These are phyloP conservation scores for Metaphire vulgaris DNA, from an alignment of 1,140 invertebrate species.

Conservation along the genomic window DNA sequence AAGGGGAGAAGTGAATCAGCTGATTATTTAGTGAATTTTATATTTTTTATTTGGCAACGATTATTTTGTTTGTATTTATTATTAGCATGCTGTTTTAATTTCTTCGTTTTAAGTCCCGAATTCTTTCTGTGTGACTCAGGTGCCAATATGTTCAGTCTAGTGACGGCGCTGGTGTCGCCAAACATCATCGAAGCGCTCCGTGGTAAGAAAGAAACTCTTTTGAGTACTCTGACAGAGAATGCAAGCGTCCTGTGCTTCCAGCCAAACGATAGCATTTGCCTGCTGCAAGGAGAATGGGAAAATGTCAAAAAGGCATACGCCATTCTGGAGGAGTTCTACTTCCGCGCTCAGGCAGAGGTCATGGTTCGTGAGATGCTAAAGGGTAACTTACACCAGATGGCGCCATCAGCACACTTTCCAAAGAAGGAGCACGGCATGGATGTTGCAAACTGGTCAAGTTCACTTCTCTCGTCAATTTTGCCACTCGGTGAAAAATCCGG, in stretches of 20 bases:
- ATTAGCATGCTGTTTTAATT: too few species aligned
- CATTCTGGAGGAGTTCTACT: slow-evolving; percentile 24
- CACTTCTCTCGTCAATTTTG: not conserved
- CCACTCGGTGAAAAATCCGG: not conserved
- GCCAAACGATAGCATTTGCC: slow-evolving; percentile 1
- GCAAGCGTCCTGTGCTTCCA: slow-evolving; percentile 19
- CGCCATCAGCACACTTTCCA: too few species aligned
- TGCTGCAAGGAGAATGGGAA: slow-evolving; percentile 21
- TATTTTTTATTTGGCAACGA: too few species aligned
- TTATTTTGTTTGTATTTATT: too few species aligned
- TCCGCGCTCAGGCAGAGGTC: slow-evolving; percentile 12
- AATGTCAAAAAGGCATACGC: slow-evolving; percentile 22
- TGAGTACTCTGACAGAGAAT: not conserved
- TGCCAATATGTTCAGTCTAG: slow-evolving; percentile 19
- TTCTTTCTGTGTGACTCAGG: too few species aligned
- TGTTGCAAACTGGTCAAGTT: not conserved
- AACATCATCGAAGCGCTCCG: slow-evolving; percentile 12
- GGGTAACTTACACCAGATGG: not conserved
- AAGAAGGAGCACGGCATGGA: not conserved
- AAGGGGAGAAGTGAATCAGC: too few species aligned
- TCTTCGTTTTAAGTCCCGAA: too few species aligned
- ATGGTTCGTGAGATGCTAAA: slow-evolving; percentile 9
- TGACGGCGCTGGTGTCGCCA: slow-evolving; percentile 20
- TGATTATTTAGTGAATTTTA: too few species aligned
- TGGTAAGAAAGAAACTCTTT: slow-evolving; percentile 7